These are phyloP conservation scores for Megathymus violae DNA, from an alignment of 1,140 invertebrate species.

Conservation along the genomic window DNA sequence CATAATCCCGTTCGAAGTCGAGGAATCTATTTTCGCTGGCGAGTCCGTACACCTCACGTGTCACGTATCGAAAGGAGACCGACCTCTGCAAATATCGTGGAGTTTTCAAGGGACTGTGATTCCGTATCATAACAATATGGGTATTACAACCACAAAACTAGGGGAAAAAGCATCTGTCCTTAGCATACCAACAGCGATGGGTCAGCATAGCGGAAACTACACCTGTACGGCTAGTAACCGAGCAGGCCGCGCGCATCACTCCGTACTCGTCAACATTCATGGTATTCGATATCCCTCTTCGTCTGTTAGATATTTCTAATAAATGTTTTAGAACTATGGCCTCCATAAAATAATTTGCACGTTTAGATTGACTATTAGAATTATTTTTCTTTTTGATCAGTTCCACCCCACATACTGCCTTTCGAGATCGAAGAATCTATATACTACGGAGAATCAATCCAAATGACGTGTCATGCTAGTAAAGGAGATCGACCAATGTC, in stretches of 20 bases:
- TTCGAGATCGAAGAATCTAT: constrained; percentile 87
- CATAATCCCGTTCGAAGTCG: constrained; percentile 88
- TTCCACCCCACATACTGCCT: constrained; percentile 89
- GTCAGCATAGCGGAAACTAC: constrained; percentile 90
- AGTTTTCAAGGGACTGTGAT: constrained; percentile 86
- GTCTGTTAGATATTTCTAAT: constrained; percentile 35
- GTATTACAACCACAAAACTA: constrained; percentile 88
- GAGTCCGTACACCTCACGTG: constrained; percentile 88
- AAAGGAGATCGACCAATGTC: constrained; percentile 89
- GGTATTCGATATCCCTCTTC: constrained; percentile 84
- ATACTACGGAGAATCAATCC: constrained; percentile 89
- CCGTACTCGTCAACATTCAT: constrained; percentile 89
- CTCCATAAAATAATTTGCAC: constrained; percentile 72
- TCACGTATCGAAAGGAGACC: constrained; percentile 88
- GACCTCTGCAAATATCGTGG: constrained; percentile 86
- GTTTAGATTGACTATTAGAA: constrained; percentile 78
- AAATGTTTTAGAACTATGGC: constrained; percentile 46
- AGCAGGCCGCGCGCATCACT: constrained; percentile 87
- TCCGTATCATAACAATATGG: constrained; percentile 85
- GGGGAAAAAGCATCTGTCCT: constrained; percentile 91
- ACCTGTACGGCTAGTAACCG: constrained; percentile 91
- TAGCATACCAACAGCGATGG: constrained; percentile 89
- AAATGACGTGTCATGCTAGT: constrained; percentile 89
- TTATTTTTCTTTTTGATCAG: constrained; percentile 82
- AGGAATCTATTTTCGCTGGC: constrained; percentile 88